Base-by-base conservation (phyloP, 2,113 vertebrate species). In the Gopherus evgoodei region DNA sequence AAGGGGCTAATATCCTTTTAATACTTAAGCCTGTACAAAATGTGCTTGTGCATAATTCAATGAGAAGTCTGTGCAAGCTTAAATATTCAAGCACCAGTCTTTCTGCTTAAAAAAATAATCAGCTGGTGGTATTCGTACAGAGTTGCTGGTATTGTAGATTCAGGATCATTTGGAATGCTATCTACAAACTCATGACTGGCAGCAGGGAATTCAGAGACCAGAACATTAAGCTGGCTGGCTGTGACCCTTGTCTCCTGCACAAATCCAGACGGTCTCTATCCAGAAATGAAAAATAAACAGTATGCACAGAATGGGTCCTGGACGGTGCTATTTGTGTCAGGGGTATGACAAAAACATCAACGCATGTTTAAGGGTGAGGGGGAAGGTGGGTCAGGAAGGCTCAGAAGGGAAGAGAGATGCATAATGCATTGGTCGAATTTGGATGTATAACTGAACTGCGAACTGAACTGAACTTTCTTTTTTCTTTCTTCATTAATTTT, bases 391-490 rank as follows among this genome's bases (percentile, higher is more conserved):
- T 5, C 86, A 93, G 35, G 62, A 86, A 86, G 44, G 84, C 86
- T 88, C 85, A 95, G 84, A 95, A 96, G 83, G 52, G 69, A 49
- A 78, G 52, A 81, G n/a, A 91, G 53, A 95, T 89, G 85, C 85
- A 94, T 95, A 92, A 94, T 96, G 91, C 62, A 83, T 88, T 84
- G 89, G 16, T 88, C 81, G 53, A 94, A 95, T 83, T 95, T 96
- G 95, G 81, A 92, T 94, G 38, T 90, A 72, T 81, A 95, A 84
- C 22, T 85, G 56, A 89, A 86, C 24, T 90, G 56, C 57, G 56
- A 95, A 84, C 25, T 85, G 56, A 89, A 86, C 24, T 90, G 56
- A 75, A 72, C 17, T 49, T 54, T 87, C 54, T 65, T 85, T 59
- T 86, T 50, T 7, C 21, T 54, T 94, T 81, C 78, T 83, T 21